A percentile compares a stretch with the other conserved stretches of the same genome.
phyloP scores from a whole-genome alignment of 1,140 invertebrate genomes.

The Leucophenga varia region DNA sequence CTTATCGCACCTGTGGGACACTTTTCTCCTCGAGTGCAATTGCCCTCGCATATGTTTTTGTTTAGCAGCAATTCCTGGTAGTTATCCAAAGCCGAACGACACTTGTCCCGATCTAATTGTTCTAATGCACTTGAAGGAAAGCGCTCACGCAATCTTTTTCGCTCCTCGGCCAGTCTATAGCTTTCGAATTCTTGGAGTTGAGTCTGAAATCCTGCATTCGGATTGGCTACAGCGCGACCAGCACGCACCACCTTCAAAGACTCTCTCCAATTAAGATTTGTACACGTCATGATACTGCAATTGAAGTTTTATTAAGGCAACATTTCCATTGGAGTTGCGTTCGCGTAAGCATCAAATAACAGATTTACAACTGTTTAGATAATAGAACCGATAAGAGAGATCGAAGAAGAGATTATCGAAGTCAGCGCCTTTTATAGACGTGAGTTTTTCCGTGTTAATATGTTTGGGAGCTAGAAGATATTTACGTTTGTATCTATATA shows the following conservation, averaged over 20 bases:
- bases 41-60: conserved; percentile 80
- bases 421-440: no score
- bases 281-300: conserved; percentile 94
- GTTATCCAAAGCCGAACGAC: conserved; percentile 72
- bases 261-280: conserved; percentile 88
- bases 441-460: no score
- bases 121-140: conserved; percentile 77
- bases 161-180: conserved; percentile 78
- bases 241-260: conserved; percentile 89
- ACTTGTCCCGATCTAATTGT: conserved; percentile 74
- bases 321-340: no score
- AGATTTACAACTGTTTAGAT: no score
- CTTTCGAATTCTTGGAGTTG: conserved; percentile 92
- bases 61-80: conserved; percentile 78
- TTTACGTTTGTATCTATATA: no score
- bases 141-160: conserved; percentile 77
- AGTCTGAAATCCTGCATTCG: conserved; percentile 92
- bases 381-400: no score
- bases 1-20: conserved; percentile 73
- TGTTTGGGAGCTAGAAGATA: no score
- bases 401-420: no score
- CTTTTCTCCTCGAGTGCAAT: conserved; percentile 77
- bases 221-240: conserved; percentile 87
- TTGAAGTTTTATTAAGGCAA: no score
- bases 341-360: no score